Evolutionary conservation across 2,113 vertebrate genomes (phyloP).

Genomic region (Sakesphorus luctuosus): DNA sequence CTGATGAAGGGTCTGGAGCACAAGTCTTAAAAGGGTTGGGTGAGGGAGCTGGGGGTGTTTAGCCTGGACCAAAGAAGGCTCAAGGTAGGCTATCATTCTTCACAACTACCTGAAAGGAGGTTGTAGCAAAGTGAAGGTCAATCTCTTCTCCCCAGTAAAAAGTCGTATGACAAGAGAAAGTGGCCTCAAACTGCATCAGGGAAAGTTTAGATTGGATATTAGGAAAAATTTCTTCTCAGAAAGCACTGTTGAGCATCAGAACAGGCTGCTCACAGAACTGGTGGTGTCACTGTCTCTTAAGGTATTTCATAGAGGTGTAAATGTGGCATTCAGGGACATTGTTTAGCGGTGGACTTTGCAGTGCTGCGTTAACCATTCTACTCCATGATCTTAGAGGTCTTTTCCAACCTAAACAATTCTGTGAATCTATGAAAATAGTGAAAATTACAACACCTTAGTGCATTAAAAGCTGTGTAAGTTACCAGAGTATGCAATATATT

Average conservation of each 20-base stretch:
- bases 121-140: not conserved
- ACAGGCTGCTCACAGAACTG: not conserved
- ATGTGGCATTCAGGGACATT: not conserved
- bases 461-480: not conserved
- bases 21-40: not conserved
- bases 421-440: not conserved
- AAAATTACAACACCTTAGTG: not conserved
- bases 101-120: not conserved
- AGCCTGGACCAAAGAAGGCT: not conserved
- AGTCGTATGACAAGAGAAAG: not conserved
- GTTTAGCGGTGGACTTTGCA: not conserved
- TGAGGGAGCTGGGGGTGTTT: not conserved
- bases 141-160: not conserved
- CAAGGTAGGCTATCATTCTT: not conserved
- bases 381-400: not conserved
- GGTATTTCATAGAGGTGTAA: not conserved
- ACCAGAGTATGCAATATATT: not conserved
- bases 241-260: not conserved
- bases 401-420: not conserved
- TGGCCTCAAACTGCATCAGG: not conserved
- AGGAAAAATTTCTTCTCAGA: not conserved
- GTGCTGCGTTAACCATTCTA: not conserved
- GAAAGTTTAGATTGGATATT: not conserved
- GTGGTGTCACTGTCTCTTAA: not conserved
- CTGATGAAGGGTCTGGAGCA: not conserved